Base-by-base conservation (phyloP, 2,113 vertebrate genomes). In the Ahaetulla prasina region DNA sequence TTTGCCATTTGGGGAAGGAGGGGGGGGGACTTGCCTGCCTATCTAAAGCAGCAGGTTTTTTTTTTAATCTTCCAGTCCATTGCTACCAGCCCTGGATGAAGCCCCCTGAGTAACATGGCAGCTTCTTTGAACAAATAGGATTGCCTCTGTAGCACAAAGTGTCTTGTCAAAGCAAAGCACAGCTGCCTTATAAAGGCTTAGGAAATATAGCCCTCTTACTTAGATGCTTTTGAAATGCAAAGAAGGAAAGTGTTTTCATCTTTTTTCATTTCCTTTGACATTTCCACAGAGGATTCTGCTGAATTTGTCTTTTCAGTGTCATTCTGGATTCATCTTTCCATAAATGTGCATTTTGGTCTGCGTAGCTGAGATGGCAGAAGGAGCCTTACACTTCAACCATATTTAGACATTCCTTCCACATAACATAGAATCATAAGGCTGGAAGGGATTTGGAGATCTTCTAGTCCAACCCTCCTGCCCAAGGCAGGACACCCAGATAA, bases 221-320 rank as follows among this genome's bases (percentile, higher is more conserved):
- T 88, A 45, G 35, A 52, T 50, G 85, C 39, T 91, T 87, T 53
- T 92, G 22, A 45, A 92, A 52, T 88, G 85, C 39, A 92, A 92
- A 68, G 85, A 91, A 87, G 49, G 47, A 18, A 74, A 88, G 43
- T 68, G 57, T 25, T 88, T 92, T 92, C n/a, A 68, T 74, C n/a
- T 92, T 88, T 53, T 74, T 43, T 80, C 35, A 27, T 35, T 68
- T 74, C 14, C 57, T 30, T 91, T 50, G 55, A 87, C 47, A 91
- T 23, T 68, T 45, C 23, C 30, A 45, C 9, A 22, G 20, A 53
- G 22, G 53, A n/a, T 86, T 91, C 18, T 35, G 54, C 84, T 87
- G 39, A 27, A 30, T 55, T 50, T 20, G 39, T 25, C 50, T 50
- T 43, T 85, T 52, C 23, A 45, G 54, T 57, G 30, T 85, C 50